A percentile compares a stretch with the other conserved stretches of the same genome.
Conservation (phyloP, 2,797 vertebrate genomes). For the Enteromius argenteus region DNA sequence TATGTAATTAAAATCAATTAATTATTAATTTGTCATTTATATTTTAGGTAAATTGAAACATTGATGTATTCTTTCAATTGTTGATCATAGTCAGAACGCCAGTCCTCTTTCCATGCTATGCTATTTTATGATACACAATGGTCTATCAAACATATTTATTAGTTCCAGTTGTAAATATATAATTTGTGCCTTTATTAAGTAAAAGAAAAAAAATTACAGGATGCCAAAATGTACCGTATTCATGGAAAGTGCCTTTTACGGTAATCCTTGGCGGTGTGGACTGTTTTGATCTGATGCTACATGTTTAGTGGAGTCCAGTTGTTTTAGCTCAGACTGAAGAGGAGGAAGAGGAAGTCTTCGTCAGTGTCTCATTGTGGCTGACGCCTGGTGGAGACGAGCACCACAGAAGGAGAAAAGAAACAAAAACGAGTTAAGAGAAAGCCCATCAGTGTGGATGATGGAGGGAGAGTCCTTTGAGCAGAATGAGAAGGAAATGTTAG, state of each 20-base stretch:
- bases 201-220: neutral
- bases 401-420: conserved; percentile 63
- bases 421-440: conserved; percentile 45
- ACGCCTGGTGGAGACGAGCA: conserved; percentile 72
- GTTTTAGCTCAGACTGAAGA: conserved; percentile 35
- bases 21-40: neutral
- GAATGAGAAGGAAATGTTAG: conserved; percentile 1
- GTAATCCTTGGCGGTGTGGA: neutral
- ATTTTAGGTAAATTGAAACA: neutral
- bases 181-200: neutral
- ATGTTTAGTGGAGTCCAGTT: neutral
- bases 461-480: neutral
- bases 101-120: neutral
- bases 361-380: conserved; percentile 72
- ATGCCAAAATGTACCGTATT: conserved; percentile 6
- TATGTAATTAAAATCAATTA: neutral
- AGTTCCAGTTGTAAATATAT: neutral
- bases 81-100: no score
- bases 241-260: conserved; percentile 21
- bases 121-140: neutral
- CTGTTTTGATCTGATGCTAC: conserved; percentile 9
- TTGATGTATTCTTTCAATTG: no score
- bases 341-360: conserved; percentile 24
- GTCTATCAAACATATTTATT: neutral
- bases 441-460: neutral